Base-by-base conservation (phyloP, 2,888 invertebrate genomes). In the Diarsia rubi region DNA sequence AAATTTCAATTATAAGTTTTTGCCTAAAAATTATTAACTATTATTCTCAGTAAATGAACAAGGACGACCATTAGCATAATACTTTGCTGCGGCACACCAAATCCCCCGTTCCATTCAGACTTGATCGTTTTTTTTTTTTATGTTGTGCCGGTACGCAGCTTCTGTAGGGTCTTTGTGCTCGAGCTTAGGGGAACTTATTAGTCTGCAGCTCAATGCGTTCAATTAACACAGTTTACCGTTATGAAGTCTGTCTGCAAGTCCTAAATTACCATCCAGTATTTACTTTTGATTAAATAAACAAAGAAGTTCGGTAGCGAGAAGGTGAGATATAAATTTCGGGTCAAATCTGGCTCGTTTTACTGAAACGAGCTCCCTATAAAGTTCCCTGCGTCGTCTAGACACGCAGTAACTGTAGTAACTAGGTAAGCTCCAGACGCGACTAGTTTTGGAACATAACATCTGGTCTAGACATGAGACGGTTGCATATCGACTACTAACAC, bases 381-480 rank as follows among this genome's bases (percentile, higher is more conserved):
- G 86, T 86, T 88, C 88, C 90, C 88, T 75, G 82, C 88, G 85
- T 84, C 79, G 94, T 94, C 94, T 94, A 94, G 94, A 94, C 95
- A 88, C 81, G 82, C 80, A 88, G 88, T 87, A 54, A 19, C 49
- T 69, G 31, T 65, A 31, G 69, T 82, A 78, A 82, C 72, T 85
- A 79, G 74, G 83, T 79, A 85, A 76, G 71, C 81, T 79, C 75
- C 81, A 86, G 81, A 86, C 87, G 83, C 79, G 85, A 85, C 88
- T 88, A 83, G 85, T 90, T 89, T 85, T 78, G 73, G 77, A 90
- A 86, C 81, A 79, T 71, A 88, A 87, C 88, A 91, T 90, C 88
- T 90, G 90, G 82, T 86, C 85, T 85, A 87, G 90, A 87, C 88
- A 88, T 86, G 81, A 88, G 81, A 67, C 80, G 83, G 74, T 76